Conservation (phyloP, 2,113 vertebrate genomes). For the Saccopteryx bilineata region DNA sequence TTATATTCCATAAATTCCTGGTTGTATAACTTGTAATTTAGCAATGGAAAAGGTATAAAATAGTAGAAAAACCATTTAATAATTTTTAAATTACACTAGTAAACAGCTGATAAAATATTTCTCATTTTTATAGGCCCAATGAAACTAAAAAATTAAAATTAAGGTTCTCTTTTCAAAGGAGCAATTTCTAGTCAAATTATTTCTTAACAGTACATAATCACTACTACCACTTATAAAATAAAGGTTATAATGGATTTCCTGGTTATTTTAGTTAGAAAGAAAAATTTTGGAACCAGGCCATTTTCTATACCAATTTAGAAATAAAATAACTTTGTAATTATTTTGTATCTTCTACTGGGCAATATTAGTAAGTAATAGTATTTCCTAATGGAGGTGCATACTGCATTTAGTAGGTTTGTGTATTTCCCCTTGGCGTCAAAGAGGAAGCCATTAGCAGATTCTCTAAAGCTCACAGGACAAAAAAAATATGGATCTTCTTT, state of each 20-base stretch:
- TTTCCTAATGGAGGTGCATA: slow-evolving; percentile 16
- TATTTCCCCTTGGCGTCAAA: background rate
- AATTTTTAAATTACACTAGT: background rate
- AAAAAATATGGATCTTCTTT: background rate
- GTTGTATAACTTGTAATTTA: slow-evolving; percentile 54
- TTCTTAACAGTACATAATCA: slow-evolving; percentile 61
- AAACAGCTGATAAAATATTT: slow-evolving; percentile 2
- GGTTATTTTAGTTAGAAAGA: slow-evolving; percentile 53
- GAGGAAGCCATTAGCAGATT: background rate
- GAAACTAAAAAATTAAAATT: slow-evolving; percentile 58
- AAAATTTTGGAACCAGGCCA: slow-evolving; percentile 44
- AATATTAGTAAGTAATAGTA: background rate
- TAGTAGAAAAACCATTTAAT: background rate
- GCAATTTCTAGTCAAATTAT: slow-evolving; percentile 61
- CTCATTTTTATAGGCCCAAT: background rate
- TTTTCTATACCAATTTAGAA: slow-evolving; percentile 63
- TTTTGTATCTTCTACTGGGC: slow-evolving; percentile 4
- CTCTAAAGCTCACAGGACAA: background rate
- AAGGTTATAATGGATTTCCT: slow-evolving; percentile 29
- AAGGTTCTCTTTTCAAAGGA: slow-evolving; percentile 62
- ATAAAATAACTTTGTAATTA: slow-evolving; percentile 57
- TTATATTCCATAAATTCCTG: background rate
- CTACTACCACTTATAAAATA: slow-evolving; percentile 65
- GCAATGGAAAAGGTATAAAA: background rate
- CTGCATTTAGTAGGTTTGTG: background rate